A percentile compares a stretch with the other conserved stretches of the same genome.
phyloP scores from a whole-genome alignment of 92 coral and sea anemone genomes.

The Epizoanthus scotinus region DNA sequence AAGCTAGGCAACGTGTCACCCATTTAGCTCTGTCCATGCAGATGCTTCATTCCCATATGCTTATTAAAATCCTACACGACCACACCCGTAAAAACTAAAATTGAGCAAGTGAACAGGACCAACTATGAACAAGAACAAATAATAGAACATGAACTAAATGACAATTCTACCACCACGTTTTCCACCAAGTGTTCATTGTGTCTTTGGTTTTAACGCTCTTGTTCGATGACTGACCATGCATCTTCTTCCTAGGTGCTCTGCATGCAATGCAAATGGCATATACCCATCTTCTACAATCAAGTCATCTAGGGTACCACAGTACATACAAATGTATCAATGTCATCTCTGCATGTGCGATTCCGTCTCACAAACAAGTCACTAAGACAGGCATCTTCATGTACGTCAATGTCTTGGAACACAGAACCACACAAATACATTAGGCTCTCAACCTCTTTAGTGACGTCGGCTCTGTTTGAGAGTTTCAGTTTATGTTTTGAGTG shows the following conservation, averaged over 20 bases:
- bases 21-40: constrained; percentile 23
- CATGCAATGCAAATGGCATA: not conserved
- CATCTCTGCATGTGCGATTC: too few species aligned
- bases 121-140: not conserved
- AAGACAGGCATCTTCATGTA: not conserved
- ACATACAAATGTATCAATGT: too few species aligned
- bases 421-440: not conserved
- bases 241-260: not conserved
- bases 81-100: constrained; percentile 13
- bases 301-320: too few species aligned
- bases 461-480: not conserved
- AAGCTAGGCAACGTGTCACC: constrained; percentile 10
- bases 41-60: constrained; percentile 10
- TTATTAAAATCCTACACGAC: constrained; percentile 19
- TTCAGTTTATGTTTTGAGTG: constrained; percentile 13
- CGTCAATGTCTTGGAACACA: not conserved
- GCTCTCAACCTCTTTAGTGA: not conserved
- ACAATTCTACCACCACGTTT: not conserved
- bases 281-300: not conserved
- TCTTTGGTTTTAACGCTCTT: constrained; percentile 13
- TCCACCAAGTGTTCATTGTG: not conserved
- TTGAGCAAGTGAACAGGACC: not conserved
- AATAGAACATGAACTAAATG: not conserved
- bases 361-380: too few species aligned
- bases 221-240: not conserved